Base-by-base conservation (phyloP, 2,797 vertebrate species). In the Falco peregrinus region DNA sequence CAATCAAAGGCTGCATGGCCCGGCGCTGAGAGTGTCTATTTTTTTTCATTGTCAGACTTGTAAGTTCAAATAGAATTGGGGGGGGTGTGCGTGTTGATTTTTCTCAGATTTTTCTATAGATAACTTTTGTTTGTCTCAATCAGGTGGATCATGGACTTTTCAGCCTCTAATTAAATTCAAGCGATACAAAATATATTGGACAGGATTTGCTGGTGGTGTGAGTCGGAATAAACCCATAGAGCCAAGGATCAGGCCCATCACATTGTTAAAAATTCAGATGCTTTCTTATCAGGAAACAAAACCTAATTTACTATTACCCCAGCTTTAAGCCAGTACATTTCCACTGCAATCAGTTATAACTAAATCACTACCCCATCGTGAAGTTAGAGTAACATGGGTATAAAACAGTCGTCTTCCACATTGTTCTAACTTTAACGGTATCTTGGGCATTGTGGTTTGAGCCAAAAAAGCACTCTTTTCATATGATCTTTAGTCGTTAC, bases 1-100 rank as follows among this genome's bases (percentile, higher is more conserved):
- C 95, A 95, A 57, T 92, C 93, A 95, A 87, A 89, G 81, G 50
- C 90, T 96, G 50, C 76, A 11, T 56, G 61, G 81, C 93, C 94
- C 9, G 2, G 3, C 87, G 93, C 78, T 57, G 11, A 76, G 47
- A 47, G 7, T 16, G 22, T 87, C 89, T 91, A 13, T 25, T 65
- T 92, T 70, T 74, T 39, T 65, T 78, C 16, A 29, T 83, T 94
- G 64, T 68, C 67, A 92, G 71, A 90, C 45, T 41, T 83, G 5
- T 39, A 85, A 83, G 39, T 90, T 87, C 75, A 89, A 59, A 69
- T 60, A 85, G 45, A 64, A 80, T 50, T n/a, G 16, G 39, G 39
- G 21, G 4, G 6, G 3, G 6, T 41, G 41, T 41, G 41, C 11
- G 41, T 41, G 50, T 80, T 16, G 17, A 3, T 5, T 95, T 87